phyloP scores from a whole-genome alignment of 2,113 vertebrate species.

The Chascanopsetta lugubris region DNA sequence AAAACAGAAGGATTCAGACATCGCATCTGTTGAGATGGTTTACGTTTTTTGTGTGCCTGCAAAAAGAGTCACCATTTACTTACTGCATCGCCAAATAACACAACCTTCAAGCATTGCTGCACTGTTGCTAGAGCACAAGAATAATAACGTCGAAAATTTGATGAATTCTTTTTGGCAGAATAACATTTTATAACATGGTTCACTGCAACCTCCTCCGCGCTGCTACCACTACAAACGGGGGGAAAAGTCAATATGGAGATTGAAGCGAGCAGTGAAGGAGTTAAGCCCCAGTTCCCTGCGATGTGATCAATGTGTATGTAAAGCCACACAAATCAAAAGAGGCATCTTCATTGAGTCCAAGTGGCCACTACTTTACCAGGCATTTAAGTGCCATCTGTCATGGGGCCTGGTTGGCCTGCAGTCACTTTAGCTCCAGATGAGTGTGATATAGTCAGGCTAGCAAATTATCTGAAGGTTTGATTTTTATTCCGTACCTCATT shows the following conservation, averaged over 20 bases:
- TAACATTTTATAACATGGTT: constrained; percentile 14
- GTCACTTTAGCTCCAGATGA: background rate
- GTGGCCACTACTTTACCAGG: constrained; percentile 16
- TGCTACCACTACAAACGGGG: constrained; percentile 13
- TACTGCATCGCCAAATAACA: background rate
- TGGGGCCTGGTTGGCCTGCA: constrained; percentile 14
- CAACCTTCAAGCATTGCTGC: background rate
- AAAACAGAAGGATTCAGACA: constrained; percentile 12
- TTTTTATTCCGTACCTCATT: background rate
- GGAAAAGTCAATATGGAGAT: constrained; percentile 14
- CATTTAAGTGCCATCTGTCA: constrained; percentile 43
- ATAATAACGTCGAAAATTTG: constrained; percentile 31
- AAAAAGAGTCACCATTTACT: background rate
- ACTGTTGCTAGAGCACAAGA: background rate
- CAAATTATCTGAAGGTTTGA: constrained; percentile 25
- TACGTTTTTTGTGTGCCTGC: background rate
- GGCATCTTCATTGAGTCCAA: constrained; percentile 30
- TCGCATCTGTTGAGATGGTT: constrained; percentile 3
- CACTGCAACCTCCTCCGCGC: background rate
- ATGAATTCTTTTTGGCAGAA: constrained; percentile 19
- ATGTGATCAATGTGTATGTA: background rate
- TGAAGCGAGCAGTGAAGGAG: background rate
- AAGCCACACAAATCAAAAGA: constrained; percentile 19
- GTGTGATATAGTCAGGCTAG: background rate
- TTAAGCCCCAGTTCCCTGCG: constrained; percentile 1